Evolutionary conservation across 1,140 invertebrate species (phyloP).

Genomic region (Drosophila sucinea): DNA sequence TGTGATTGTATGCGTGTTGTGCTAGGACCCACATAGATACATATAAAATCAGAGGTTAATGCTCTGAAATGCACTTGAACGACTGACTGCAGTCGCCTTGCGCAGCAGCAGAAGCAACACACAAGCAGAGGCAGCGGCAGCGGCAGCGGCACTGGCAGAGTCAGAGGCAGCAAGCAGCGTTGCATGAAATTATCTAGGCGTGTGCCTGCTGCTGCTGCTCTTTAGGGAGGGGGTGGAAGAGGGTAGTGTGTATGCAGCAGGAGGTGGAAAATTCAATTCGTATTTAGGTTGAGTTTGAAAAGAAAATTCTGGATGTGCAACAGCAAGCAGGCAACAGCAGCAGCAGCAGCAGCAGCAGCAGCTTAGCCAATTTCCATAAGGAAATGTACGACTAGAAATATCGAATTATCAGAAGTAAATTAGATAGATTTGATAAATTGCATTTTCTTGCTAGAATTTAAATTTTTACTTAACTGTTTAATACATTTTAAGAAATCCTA

Average conservation of each 20-base stretch:
- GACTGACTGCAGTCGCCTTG: conserved; percentile 66
- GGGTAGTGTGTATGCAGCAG: conserved; percentile 23
- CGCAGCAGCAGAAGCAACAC: conserved; percentile 10
- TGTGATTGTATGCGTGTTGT: conserved; percentile 49
- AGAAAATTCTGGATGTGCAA: conserved; percentile 60
- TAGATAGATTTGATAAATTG: too few relatives aligned
- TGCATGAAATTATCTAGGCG: conserved; percentile 58
- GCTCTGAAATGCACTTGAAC: conserved; percentile 82
- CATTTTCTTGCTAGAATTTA: too few relatives aligned
- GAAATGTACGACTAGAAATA: too few relatives aligned
- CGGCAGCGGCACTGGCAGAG: conserved; percentile 16
- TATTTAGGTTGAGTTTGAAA: conserved; percentile 44
- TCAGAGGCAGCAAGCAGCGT: conserved; percentile 39
- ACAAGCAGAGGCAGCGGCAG: conserved; percentile 7
- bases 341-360: too few relatives aligned
- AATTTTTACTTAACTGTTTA: too few relatives aligned
- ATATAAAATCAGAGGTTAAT: conserved; percentile 64
- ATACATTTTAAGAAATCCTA: too few relatives aligned
- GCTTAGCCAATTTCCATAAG: too few relatives aligned
- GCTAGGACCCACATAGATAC: conserved; percentile 61
- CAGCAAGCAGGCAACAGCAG: not conserved
- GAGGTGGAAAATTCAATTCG: conserved; percentile 16
- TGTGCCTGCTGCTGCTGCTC: conserved; percentile 8
- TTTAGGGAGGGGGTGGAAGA: conserved; percentile 4
- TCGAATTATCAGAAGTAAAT: too few relatives aligned